These are phyloP conservation scores for Hydraecia micacea DNA, from an alignment of 2,888 invertebrate species.

Conservation along the genomic window DNA sequence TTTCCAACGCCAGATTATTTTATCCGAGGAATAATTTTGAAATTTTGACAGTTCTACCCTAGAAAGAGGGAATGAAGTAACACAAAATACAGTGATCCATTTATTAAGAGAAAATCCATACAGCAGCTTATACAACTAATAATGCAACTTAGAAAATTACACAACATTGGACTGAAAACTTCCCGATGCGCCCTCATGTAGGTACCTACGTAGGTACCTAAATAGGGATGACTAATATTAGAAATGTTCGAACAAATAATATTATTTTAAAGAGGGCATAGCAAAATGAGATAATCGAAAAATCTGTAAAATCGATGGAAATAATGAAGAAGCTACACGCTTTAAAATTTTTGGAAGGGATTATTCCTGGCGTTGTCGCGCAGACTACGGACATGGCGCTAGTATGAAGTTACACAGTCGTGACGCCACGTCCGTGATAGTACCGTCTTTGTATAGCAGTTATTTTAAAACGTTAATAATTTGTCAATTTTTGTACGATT, in stretches of 20 bases:
- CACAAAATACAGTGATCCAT: slow-evolving; percentile 3
- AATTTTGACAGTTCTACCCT: no score
- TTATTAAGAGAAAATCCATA: slow-evolving; percentile 25
- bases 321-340: not conserved
- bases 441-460: not conserved
- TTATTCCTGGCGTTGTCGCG: not conserved
- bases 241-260: not conserved
- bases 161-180: not conserved
- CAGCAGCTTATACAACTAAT: not conserved
- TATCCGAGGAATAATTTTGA: no score
- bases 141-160: not conserved
- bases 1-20: no score
- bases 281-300: not conserved
- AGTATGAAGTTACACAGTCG: not conserved
- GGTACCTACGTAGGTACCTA: not conserved
- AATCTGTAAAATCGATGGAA: not conserved
- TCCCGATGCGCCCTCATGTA: not conserved
- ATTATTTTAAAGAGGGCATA: not conserved
- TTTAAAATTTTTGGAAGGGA: not conserved
- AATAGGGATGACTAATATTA: not conserved
- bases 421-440: not conserved
- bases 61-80: not conserved
- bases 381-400: not conserved
- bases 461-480: not conserved
- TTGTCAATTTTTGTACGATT: not conserved